Evolutionary conservation across 2,888 invertebrate genomes (phyloP).

Genomic region (Orchesella flavescens): DNA sequence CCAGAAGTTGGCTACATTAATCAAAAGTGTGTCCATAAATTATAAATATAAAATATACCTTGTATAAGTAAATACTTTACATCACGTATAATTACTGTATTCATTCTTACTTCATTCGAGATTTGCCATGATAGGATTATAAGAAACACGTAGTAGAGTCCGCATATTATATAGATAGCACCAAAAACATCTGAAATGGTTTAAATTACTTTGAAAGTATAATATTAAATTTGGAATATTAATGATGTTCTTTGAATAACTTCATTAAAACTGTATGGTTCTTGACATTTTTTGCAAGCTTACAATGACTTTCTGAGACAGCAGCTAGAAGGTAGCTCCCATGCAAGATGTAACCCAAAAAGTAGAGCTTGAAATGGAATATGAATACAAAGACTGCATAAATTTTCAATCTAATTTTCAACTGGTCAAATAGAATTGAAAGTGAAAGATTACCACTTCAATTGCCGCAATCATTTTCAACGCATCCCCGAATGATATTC

Average conservation of each 20-base stretch:
- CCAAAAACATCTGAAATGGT: background rate
- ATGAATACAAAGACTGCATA: no score
- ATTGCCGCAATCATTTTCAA: constrained; percentile 7
- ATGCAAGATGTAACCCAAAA: constrained; percentile 8
- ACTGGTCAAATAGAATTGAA: background rate
- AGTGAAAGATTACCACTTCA: constrained; percentile 7
- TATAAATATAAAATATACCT: background rate
- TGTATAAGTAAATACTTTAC: background rate
- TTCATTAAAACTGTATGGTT: no score
- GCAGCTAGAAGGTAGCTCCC: background rate
- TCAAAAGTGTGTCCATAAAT: background rate
- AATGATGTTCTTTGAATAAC: no score
- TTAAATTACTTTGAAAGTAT: background rate
- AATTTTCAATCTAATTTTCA: background rate
- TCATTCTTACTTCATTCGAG: background rate
- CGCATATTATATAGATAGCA: background rate
- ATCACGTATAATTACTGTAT: background rate
- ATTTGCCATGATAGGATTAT: constrained; percentile 6
- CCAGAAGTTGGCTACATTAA: background rate
- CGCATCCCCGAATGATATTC: background rate
- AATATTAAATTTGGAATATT: no score
- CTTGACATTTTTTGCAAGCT: background rate
- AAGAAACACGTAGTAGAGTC: background rate
- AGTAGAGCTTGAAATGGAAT: background rate
- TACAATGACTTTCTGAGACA: background rate